Evolutionary conservation across 2,113 vertebrate genomes (phyloP).

Genomic region (Strix uralensis): DNA sequence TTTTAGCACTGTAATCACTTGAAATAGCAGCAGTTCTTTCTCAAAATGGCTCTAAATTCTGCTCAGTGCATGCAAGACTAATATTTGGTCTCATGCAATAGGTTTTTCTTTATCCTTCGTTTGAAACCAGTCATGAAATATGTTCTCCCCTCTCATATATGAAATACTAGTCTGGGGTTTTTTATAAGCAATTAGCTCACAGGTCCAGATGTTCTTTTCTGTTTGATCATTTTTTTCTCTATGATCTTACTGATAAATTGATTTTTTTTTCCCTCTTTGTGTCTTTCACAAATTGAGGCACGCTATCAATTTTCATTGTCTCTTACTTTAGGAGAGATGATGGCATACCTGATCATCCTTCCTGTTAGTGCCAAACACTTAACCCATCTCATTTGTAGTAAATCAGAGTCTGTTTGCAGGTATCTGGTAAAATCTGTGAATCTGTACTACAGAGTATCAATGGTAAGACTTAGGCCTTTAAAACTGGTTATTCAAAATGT

Average conservation of each 20-base stretch:
- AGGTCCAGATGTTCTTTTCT: slow-evolving; percentile 32
- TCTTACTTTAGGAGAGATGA: neutral
- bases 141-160: neutral
- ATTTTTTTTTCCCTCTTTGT: neutral
- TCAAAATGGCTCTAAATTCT: slow-evolving; percentile 61
- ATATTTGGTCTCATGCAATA: slow-evolving; percentile 56
- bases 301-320: neutral
- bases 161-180: neutral
- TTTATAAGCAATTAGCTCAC: slow-evolving; percentile 18
- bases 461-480: neutral
- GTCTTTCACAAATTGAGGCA: neutral
- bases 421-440: neutral
- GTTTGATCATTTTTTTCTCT: neutral
- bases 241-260: slow-evolving; percentile 13
- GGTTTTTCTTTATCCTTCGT: slow-evolving; percentile 55
- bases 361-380: neutral
- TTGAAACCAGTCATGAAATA: slow-evolving; percentile 55
- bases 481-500: neutral
- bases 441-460: neutral
- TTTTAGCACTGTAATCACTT: slow-evolving; percentile 59
- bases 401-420: neutral
- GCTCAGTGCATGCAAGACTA: slow-evolving; percentile 31
- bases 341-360: neutral
- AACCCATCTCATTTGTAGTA: neutral
- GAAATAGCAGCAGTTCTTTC: slow-evolving; percentile 60